Evolutionary conservation across 2,113 vertebrate species (phyloP), one percentile per base, ranked within the genome.

Genomic region (Vidua macroura): DNA sequence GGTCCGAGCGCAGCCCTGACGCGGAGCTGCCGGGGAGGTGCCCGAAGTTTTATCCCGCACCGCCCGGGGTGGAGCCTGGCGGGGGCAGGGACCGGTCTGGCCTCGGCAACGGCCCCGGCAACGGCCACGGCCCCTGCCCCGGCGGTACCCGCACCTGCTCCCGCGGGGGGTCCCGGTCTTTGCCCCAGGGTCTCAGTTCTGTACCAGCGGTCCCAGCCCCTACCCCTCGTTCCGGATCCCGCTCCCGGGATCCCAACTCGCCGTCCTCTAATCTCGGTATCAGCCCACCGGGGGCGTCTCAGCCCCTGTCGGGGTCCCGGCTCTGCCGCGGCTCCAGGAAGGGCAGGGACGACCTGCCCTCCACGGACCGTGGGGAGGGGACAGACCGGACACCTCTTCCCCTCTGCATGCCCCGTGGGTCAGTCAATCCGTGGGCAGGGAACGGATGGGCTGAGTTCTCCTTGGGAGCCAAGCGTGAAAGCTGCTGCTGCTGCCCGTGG

Each of bases 41-140:
- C 96, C 85, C 79, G 81, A 96, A 96, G 92, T 95, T 96, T 95
- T 97, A 95, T 95, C 93, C 86, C 92, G 69, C 93, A 64, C 92
- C 87, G 73, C 77, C 88, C 83, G 63, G 96, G 96, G 96, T 83
- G 96, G 96, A 96, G 96, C 95, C 72, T 93, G 90, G 22, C 86
- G 75, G 88, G 85, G 93, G 95, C 94, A 94, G 94, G 92, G 78
- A 90, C 79, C 79, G 79, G 48, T 74, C 64, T 70, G 95, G 92
- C 69, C 79, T 70, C 79, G 64, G 67, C 92, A 76, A 72, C 75
- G 89, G 84, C 75, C 48, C 56, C 77, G 62, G 69, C 91, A 75
- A 76, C 72, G 86, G 89, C 85, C 59, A 58, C 81, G 86, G 92
- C 81, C 69, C 58, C 63, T 70, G 76, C 41, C 52, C 33, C 67